phyloP scores from a whole-genome alignment of 1,140 invertebrate species.

The Spodoptera frugiperda region DNA sequence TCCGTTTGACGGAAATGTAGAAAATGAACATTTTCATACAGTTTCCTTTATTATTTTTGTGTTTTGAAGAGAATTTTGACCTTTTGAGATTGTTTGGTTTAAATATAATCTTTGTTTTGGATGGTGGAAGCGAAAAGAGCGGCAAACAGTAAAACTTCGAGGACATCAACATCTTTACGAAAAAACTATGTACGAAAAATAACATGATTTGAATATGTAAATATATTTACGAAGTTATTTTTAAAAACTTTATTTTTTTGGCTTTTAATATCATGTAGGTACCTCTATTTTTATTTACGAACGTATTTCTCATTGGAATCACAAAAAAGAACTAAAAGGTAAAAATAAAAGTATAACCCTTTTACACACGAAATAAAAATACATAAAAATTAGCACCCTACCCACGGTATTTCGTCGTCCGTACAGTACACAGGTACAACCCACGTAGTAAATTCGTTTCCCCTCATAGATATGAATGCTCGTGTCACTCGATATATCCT shows the following conservation, averaged over 20 bases:
- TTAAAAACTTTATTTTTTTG: too few relatives aligned
- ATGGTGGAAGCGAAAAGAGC: not conserved
- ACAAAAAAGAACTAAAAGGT: too few relatives aligned
- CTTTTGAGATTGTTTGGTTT: conserved; percentile 10
- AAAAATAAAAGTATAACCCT: too few relatives aligned
- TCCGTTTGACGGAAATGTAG: conserved; percentile 30
- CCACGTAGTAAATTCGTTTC: conserved; percentile 8
- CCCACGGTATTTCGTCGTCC: not conserved
- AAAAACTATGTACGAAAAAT: too few relatives aligned
- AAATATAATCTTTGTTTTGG: conserved; percentile 6
- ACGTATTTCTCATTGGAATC: too few relatives aligned
- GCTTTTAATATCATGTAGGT: too few relatives aligned
- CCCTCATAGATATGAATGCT: conserved; percentile 12
- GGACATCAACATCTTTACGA: too few relatives aligned
- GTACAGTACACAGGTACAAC: not conserved
- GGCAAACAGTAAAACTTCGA: not conserved
- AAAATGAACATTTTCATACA: conserved; percentile 38
- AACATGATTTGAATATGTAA: too few relatives aligned
- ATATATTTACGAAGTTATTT: too few relatives aligned
- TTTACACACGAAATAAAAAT: too few relatives aligned
- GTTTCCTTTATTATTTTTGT: conserved; percentile 35
- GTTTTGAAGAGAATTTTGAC: conserved; percentile 23
- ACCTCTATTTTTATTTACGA: too few relatives aligned
- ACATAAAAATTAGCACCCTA: not conserved
- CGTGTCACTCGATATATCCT: conserved; percentile 10